These are phyloP conservation scores for Cricetomys ansorgei DNA, from an alignment of 2,113 vertebrate genomes.

Conservation along the genomic window DNA sequence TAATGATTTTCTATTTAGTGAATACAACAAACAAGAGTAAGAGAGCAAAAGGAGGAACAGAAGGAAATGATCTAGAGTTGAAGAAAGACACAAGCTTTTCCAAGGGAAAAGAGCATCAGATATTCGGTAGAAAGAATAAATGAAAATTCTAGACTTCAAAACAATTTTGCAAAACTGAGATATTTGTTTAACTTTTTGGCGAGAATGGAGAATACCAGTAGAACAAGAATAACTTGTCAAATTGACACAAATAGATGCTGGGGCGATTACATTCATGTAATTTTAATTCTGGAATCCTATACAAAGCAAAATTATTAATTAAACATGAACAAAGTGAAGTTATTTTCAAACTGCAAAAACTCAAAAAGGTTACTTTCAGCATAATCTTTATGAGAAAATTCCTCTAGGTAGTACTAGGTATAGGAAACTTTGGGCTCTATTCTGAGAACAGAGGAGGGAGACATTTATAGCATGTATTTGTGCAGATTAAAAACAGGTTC, in stretches of 20 bases:
- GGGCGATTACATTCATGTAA: neutral
- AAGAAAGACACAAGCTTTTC: neutral
- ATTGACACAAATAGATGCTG: neutral
- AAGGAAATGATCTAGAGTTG: neutral
- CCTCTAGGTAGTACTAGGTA: neutral
- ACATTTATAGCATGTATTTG: neutral
- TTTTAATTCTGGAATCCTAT: neutral
- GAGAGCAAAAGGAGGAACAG: neutral
- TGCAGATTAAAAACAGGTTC: neutral
- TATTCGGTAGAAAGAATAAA: conserved; percentile 15
- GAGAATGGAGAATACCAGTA: neutral
- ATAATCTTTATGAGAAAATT: conserved; percentile 27
- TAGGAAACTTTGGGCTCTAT: neutral
- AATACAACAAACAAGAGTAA: neutral
- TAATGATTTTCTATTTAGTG: neutral
- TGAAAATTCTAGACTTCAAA: conserved; percentile 4
- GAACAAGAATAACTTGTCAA: neutral
- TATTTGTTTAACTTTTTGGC: neutral
- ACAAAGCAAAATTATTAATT: neutral
- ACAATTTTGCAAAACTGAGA: neutral
- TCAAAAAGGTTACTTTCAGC: conserved; percentile 9
- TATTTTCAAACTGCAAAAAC: neutral
- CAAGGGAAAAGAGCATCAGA: conserved; percentile 31
- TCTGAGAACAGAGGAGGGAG: neutral
- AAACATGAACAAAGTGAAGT: neutral